These are phyloP conservation scores for Drosophila cognata DNA, from an alignment of 2,888 invertebrate genomes.

Conservation along the genomic window DNA sequence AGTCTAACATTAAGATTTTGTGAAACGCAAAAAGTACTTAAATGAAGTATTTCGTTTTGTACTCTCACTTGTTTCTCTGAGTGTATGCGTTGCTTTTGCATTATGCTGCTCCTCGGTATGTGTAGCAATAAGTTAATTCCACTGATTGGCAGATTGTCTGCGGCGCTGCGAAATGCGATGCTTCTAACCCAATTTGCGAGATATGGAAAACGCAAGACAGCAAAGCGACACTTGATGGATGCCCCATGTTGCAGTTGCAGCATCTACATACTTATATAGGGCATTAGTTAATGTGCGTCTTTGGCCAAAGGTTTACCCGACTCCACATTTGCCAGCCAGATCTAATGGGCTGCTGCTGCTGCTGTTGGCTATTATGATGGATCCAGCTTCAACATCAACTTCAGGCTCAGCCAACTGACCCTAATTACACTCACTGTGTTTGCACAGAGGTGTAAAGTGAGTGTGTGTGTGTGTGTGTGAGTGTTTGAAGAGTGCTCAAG, in stretches of 20 bases:
- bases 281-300: slow-evolving; percentile 3
- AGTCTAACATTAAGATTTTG: not conserved
- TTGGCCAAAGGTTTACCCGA: slow-evolving; percentile 25
- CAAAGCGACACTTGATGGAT: slow-evolving; percentile 41
- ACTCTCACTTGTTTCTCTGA: not conserved
- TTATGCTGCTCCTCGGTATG: slow-evolving; percentile 26
- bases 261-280: not conserved
- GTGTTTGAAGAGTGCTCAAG: slow-evolving; percentile 7
- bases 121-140: slow-evolving; percentile 64
- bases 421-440: slow-evolving; percentile 62
- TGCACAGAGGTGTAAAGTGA: slow-evolving; percentile 18
- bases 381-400: slow-evolving; percentile 28
- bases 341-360: slow-evolving; percentile 29
- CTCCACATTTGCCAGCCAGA: slow-evolving; percentile 38
- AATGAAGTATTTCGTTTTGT: not conserved
- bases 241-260: slow-evolving; percentile 7
- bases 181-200: slow-evolving; percentile 68
- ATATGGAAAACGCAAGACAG: slow-evolving; percentile 35
- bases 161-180: slow-evolving; percentile 67
- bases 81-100: slow-evolving; percentile 46
- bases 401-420: slow-evolving; percentile 55
- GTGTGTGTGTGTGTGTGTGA: not conserved
- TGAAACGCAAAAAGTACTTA: not conserved
- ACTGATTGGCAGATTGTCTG: slow-evolving; percentile 61
- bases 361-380: slow-evolving; percentile 7